Conservation (phyloP, 2,113 vertebrate genomes). For the Monopterus albus region DNA sequence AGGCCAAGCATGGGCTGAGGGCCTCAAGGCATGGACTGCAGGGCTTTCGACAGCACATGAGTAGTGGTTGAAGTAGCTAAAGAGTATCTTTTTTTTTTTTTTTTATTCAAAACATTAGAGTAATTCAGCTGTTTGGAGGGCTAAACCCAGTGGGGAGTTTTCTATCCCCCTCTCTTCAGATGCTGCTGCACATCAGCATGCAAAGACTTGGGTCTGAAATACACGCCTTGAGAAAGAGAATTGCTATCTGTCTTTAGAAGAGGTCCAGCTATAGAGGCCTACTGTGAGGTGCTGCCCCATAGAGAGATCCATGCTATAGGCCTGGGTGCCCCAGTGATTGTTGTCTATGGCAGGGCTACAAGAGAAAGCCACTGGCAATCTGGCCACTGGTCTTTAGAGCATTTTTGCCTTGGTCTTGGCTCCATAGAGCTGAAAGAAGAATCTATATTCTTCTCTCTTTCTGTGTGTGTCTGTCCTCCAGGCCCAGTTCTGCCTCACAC, state of each 20-base stretch:
- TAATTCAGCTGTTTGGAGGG: slow-evolving; percentile 51
- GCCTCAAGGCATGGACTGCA: slow-evolving; percentile 75
- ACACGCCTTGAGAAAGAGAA: slow-evolving; percentile 39
- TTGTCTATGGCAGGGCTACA: slow-evolving; percentile 56
- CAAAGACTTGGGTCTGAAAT: slow-evolving; percentile 62
- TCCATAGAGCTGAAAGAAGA: slow-evolving; percentile 57
- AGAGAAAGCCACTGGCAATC: slow-evolving; percentile 65
- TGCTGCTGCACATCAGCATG: slow-evolving; percentile 71
- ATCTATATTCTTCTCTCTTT: slow-evolving; percentile 68
- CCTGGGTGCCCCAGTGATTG: slow-evolving; percentile 46
- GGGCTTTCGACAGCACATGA: slow-evolving; percentile 67
- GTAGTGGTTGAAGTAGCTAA: slow-evolving; percentile 63
- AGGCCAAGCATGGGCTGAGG: slow-evolving; percentile 77
- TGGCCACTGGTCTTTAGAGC: slow-evolving; percentile 63
- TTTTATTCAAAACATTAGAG: slow-evolving; percentile 65
- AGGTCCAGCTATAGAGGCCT: slow-evolving; percentile 51
- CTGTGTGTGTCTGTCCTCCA: slow-evolving; percentile 59
- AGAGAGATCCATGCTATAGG: slow-evolving; percentile 49
- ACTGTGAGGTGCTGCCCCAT: slow-evolving; percentile 38
- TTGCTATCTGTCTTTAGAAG: slow-evolving; percentile 48
- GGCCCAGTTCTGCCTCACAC: slow-evolving; percentile 67
- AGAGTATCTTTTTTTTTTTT: slow-evolving; percentile 58
- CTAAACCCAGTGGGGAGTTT: slow-evolving; percentile 59
- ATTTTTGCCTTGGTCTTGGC: slow-evolving; percentile 61
- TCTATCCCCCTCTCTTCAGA: slow-evolving; percentile 51